Evolutionary conservation across 2,888 invertebrate genomes (phyloP), one percentile per base, ranked within the genome.

Genomic region (Heliothis peltigera): DNA sequence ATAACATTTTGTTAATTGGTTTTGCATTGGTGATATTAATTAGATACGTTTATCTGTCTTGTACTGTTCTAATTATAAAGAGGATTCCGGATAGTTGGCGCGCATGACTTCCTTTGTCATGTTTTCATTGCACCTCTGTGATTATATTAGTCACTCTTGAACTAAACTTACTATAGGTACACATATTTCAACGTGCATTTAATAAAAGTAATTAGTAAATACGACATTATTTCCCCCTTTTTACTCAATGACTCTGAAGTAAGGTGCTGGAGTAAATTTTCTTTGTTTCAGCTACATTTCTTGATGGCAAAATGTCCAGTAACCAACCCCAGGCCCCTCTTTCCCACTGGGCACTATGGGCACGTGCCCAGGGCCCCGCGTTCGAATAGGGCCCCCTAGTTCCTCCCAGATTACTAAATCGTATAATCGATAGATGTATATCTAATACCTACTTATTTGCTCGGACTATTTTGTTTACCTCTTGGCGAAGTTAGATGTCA

Each of bases 41-140:
- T 62, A 43, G 54, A 64, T 56, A 19, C 6, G 64, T 56, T 17
- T 46, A 59, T 44, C 22, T 58, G 48, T 8, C 32, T 39, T 44
- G 15, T 67, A 32, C 8, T 32, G 12, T 32, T 32, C 64, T 76
- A 79, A 64, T 62, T 66, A 61, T 71, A 59, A 51, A 19, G n/a
- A 32, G 64, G 35, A 58, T 62, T 64, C 53, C 32, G 60, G 58
- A 71, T 72, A 55, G 52, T 77, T 77, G 77, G 77, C 77, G 68
- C 77, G 46, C 22, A 55, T 53, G 2, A 59, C 51, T 71, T 79
- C 67, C 67, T 71, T 79, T 65, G 62, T 69, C 58, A 54, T 66
- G 28, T 55, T 43, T 53, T 58, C 47, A 75, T 70, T 67, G 60
- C 70, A 49, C 42, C 22, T 58, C 42, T 19, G 39, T 17, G 49